Conservation (phyloP, 2,888 invertebrate genomes). For the Machimus atricapillus region DNA sequence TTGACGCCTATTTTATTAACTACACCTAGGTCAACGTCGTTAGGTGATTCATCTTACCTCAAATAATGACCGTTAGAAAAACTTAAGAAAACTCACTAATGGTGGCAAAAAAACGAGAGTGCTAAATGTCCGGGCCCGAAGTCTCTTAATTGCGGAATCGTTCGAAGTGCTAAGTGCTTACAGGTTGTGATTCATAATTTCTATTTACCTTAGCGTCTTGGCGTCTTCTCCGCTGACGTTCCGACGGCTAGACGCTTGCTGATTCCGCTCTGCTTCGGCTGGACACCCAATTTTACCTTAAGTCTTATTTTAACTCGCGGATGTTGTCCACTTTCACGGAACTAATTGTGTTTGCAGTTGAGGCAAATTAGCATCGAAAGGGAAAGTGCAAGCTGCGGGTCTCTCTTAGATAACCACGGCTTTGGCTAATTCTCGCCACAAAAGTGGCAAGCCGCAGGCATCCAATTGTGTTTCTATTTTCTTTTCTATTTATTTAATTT, state of each 20-base stretch:
- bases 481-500: neutral
- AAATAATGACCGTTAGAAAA: neutral
- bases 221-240: neutral
- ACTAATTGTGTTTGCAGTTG: slow-evolving; percentile 37
- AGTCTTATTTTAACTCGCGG: slow-evolving; percentile 5
- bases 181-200: neutral
- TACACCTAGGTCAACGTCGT: neutral
- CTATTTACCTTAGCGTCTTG: neutral
- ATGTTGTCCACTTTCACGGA: slow-evolving; percentile 40
- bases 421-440: neutral
- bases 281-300: neutral
- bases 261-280: neutral
- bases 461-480: neutral
- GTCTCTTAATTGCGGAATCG: neutral
- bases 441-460: neutral
- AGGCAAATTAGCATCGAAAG: slow-evolving; percentile 32
- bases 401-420: slow-evolving; percentile 28
- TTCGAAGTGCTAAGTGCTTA: neutral
- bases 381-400: slow-evolving; percentile 8
- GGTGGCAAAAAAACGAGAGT: neutral
- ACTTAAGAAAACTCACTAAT: neutral
- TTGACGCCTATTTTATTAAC: neutral
- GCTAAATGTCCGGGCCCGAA: neutral
- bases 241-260: neutral
- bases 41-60: neutral